A percentile compares a stretch with the other conserved stretches of the same genome.
These are phyloP conservation scores for Scrobipalpa atriplicella DNA, from an alignment of 2,888 invertebrate genomes.

Conservation along the genomic window DNA sequence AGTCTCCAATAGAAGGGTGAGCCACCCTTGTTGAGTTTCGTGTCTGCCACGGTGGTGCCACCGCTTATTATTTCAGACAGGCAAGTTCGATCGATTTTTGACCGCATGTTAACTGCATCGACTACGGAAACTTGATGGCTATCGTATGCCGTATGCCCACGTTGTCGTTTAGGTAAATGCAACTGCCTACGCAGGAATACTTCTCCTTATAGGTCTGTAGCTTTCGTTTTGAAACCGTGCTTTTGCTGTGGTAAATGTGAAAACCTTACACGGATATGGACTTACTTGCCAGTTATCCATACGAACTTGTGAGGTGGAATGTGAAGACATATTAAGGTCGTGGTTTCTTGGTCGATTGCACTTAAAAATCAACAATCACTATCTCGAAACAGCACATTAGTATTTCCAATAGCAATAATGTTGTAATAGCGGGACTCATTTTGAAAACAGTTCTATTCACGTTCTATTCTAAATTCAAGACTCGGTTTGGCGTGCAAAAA, in stretches of 20 bases:
- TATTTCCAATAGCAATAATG: too few species aligned
- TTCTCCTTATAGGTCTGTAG: constrained; percentile 20
- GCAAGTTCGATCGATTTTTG: constrained; percentile 64
- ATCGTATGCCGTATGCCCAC: constrained; percentile 22
- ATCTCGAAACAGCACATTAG: too few species aligned
- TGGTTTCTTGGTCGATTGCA: neutral
- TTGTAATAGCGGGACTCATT: too few species aligned
- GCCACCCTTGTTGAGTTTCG: constrained; percentile 72
- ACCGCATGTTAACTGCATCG: constrained; percentile 40
- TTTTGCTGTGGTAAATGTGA: constrained; percentile 15
- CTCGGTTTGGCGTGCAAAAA: too few species aligned
- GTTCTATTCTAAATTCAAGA: too few species aligned
- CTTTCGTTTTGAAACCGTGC: constrained; percentile 20
- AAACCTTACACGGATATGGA: constrained; percentile 10
- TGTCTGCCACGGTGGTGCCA: too few species aligned
- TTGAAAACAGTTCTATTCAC: too few species aligned
- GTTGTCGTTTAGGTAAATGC: constrained; percentile 15
- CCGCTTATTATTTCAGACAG: constrained; percentile 71
- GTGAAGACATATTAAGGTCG: constrained; percentile 2
- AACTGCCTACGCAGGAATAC: constrained; percentile 21
- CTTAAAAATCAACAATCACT: neutral
- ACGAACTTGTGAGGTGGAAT: constrained; percentile 1
- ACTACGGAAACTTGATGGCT: constrained; percentile 20
- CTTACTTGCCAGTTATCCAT: neutral
- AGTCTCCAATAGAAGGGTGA: constrained; percentile 75